Percentiles rank a stretch among this genome's conserved stretches.
These are phyloP conservation scores for Spea bombifrons DNA, from an alignment of 2,113 vertebrate species.

Conservation along the genomic window DNA sequence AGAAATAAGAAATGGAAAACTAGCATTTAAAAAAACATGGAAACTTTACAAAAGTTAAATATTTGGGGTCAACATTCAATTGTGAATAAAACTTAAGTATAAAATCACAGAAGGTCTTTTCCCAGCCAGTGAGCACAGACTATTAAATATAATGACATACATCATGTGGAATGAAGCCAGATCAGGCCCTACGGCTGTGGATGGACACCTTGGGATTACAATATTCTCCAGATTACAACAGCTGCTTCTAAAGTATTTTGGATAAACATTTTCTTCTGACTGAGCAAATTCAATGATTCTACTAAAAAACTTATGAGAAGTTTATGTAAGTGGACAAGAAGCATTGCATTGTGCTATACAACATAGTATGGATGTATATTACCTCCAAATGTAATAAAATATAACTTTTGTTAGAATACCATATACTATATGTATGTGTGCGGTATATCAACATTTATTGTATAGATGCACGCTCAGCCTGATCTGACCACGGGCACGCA, in stretches of 20 bases:
- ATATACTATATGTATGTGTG: no score
- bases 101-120: conserved; percentile 53
- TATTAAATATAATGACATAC: conserved; percentile 53
- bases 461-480: no score
- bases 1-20: background rate
- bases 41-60: background rate
- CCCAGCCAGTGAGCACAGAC: conserved; percentile 57
- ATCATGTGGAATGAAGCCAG: conserved; percentile 55
- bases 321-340: no score
- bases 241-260: conserved; percentile 52
- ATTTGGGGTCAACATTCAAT: conserved; percentile 41
- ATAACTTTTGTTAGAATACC: no score
- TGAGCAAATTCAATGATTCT: conserved; percentile 50
- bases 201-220: conserved; percentile 59
- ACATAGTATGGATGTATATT: no score
- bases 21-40: background rate
- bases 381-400: no score
- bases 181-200: conserved; percentile 57
- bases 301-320: background rate
- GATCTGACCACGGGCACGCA: no score
- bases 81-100: background rate
- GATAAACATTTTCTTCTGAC: conserved; percentile 56
- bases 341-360: no score
- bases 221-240: conserved; percentile 54
- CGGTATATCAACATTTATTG: no score